Conservation (phyloP, 2,888 invertebrate genomes). For the Amorpha juglandis region DNA sequence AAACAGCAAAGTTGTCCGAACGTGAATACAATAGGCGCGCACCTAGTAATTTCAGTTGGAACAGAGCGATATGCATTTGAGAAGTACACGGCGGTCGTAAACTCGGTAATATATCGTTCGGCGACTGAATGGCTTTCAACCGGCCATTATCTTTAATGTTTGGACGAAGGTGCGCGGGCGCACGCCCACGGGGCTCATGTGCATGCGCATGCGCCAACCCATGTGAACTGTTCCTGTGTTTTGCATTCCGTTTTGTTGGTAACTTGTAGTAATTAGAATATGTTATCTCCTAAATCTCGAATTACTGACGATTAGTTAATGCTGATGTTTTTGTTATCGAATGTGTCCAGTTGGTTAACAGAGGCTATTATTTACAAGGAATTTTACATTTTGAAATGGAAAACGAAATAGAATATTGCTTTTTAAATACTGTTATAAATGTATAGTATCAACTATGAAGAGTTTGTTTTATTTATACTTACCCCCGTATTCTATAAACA, state of each 20-base stretch:
- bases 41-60: conserved; percentile 20
- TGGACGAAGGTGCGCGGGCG: conserved; percentile 22
- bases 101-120: conserved; percentile 56
- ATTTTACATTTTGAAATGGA: not conserved
- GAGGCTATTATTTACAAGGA: not conserved
- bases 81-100: conserved; percentile 41
- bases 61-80: conserved; percentile 10
- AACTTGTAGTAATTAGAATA: conserved; percentile 22
- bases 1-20: conserved; percentile 4
- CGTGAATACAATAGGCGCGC: conserved; percentile 21
- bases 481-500: no score
- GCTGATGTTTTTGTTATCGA: not conserved
- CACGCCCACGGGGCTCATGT: conserved; percentile 15
- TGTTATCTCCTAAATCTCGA: conserved; percentile 12
- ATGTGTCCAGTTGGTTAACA: not conserved
- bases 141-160: conserved; percentile 47
- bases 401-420: no score
- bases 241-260: conserved; percentile 23
- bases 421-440: no score
- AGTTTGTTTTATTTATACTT: no score
- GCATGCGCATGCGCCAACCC: conserved; percentile 13
- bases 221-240: conserved; percentile 23
- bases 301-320: conserved; percentile 17
- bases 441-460: no score
- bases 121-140: conserved; percentile 54